phyloP scores from a whole-genome alignment of 2,888 invertebrate genomes.

The Acronicta aceris region DNA sequence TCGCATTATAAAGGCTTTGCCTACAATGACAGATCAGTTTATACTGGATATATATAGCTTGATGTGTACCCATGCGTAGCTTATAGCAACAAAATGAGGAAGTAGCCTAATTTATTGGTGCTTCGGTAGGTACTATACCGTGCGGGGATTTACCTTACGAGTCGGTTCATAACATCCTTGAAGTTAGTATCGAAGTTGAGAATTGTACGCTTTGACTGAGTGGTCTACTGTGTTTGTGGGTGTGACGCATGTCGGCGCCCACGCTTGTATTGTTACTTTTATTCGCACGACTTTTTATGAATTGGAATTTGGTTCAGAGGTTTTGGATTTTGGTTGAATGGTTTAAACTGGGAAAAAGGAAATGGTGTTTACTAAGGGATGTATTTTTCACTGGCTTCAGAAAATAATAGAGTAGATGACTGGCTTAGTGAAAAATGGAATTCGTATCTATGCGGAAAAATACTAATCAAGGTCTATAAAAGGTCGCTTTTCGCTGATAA shows the following conservation, averaged over 20 bases:
- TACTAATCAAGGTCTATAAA: too few species aligned
- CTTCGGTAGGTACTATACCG: conserved; percentile 4
- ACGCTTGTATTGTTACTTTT: conserved; percentile 5
- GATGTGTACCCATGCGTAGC: too few species aligned
- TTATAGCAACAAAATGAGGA: conserved; percentile 32
- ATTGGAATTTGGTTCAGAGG: neutral
- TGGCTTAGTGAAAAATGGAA: too few species aligned
- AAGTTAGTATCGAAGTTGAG: conserved; percentile 39
- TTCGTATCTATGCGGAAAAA: too few species aligned
- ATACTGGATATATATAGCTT: too few species aligned
- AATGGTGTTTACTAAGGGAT: too few species aligned
- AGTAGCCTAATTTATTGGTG: conserved; percentile 22
- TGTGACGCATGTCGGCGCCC: conserved; percentile 28
- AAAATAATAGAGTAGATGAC: too few species aligned
- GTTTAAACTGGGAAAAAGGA: too few species aligned
- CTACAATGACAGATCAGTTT: too few species aligned
- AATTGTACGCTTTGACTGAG: neutral
- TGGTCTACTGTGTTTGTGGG: too few species aligned
- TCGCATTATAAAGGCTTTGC: too few species aligned
- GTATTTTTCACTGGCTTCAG: too few species aligned
- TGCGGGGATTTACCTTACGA: conserved; percentile 43
- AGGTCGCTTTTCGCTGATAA: neutral
- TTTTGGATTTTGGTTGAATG: conserved; percentile 7
- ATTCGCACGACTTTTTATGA: neutral
- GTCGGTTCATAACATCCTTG: conserved; percentile 35